Conservation (phyloP, 30 jellyfish, hydroid and myxozoan genomes). For the Aurelia sp. region DNA sequence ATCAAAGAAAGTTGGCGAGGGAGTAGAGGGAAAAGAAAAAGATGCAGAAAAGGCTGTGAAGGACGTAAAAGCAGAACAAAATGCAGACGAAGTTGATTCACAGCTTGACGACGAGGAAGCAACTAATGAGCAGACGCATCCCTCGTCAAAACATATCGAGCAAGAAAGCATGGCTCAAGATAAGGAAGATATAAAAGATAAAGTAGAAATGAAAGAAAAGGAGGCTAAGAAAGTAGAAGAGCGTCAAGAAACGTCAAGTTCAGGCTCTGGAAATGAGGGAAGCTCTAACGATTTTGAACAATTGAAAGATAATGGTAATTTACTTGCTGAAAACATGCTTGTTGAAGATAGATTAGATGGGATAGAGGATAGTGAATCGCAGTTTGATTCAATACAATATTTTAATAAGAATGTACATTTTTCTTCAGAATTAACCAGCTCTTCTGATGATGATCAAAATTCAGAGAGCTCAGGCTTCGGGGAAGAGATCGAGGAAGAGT, state of each 20-base stretch:
- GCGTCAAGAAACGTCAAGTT: neutral
- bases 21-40: too few relatives aligned
- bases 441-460: conserved; percentile 22
- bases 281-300: too few relatives aligned
- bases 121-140: conserved; percentile 60
- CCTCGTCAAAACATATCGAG: conserved; percentile 69
- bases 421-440: conserved; percentile 30
- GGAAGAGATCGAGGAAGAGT: conserved; percentile 39
- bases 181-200: neutral
- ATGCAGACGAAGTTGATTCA: conserved; percentile 26
- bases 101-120: conserved; percentile 54
- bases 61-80: conserved; percentile 12
- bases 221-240: neutral
- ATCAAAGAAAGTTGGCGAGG: too few relatives aligned
- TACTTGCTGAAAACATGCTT: neutral
- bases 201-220: neutral
- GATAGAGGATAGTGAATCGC: neutral
- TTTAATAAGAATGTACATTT: conserved; percentile 36
- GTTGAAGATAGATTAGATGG: neutral
- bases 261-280: conserved; percentile 24
- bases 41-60: conserved; percentile 17
- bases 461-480: conserved; percentile 11
- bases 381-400: neutral
- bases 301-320: too few relatives aligned
- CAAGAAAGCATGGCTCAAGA: conserved; percentile 23